A percentile compares a stretch with the other conserved stretches of the same genome.
Conservation (phyloP, 2,113 vertebrate genomes). For the Daubentonia madagascariensis region DNA sequence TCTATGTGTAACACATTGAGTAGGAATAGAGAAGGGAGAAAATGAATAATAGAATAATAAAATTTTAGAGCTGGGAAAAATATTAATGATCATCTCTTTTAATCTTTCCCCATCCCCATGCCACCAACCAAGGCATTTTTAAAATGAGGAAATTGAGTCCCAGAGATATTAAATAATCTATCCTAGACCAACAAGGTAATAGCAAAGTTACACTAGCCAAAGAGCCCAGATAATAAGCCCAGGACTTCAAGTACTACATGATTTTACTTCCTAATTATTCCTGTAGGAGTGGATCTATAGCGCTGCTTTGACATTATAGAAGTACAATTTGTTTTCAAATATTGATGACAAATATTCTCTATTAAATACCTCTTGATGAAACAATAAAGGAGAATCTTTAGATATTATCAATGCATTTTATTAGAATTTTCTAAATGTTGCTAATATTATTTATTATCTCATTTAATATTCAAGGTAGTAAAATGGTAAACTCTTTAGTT, state of each 20-base stretch:
- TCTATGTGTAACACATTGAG: not conserved
- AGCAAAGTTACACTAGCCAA: not conserved
- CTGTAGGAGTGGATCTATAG: not conserved
- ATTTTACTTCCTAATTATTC: constrained; percentile 42
- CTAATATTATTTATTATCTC: not conserved
- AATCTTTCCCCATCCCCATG: not conserved
- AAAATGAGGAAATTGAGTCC: constrained; percentile 21
- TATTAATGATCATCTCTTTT: constrained; percentile 24
- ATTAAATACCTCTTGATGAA: not conserved
- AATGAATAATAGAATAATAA: constrained; percentile 51
- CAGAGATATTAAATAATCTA: constrained; percentile 1
- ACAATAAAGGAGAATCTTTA: constrained; percentile 15
- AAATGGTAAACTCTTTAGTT: not conserved
- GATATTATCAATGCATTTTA: not conserved
- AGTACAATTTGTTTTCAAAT: constrained; percentile 35
- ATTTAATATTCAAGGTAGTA: constrained; percentile 11
- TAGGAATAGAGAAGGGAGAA: constrained; percentile 15
- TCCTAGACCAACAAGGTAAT: constrained; percentile 6
- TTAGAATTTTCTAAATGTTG: constrained; percentile 18
- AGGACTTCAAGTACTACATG: not conserved
- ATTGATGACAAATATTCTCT: not conserved
- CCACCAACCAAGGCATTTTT: constrained; percentile 19
- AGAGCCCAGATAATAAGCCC: not conserved
- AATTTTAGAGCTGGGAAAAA: constrained; percentile 28
- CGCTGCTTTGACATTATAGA: not conserved